phyloP scores from a whole-genome alignment of 2,797 vertebrate genomes.

The Arctocebus calabarensis region DNA sequence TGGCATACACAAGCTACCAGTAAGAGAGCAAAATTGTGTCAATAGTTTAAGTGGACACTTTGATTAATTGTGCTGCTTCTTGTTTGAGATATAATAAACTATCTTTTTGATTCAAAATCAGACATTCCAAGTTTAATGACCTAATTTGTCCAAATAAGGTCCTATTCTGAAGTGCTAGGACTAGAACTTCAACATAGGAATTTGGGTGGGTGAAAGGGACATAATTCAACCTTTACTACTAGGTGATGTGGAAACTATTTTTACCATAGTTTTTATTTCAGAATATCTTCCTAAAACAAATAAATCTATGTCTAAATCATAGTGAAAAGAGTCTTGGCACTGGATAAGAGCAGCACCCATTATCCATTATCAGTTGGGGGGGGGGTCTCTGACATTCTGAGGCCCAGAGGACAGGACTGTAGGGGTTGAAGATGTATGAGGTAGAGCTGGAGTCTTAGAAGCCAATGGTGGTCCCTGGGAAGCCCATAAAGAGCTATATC shows the following conservation, averaged over 20 bases:
- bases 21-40: too few relatives aligned
- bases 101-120: too few relatives aligned
- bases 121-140: too few relatives aligned
- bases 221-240: neutral
- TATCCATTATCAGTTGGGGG: too few relatives aligned
- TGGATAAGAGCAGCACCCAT: neutral
- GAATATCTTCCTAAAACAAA: neutral
- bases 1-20: too few relatives aligned
- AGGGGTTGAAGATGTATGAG: neutral
- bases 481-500: neutral
- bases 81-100: too few relatives aligned
- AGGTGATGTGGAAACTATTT: neutral
- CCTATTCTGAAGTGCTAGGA: too few relatives aligned
- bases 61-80: too few relatives aligned
- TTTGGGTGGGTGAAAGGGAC: neutral
- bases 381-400: neutral
- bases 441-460: neutral
- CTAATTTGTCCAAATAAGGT: too few relatives aligned
- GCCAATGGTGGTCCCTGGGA: neutral
- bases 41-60: too few relatives aligned
- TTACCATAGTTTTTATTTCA: neutral
- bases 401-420: neutral
- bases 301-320: neutral
- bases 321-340: neutral
- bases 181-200: too few relatives aligned